Percentiles rank a stretch among this genome's conserved stretches.
phyloP scores from a whole-genome alignment of 2,797 vertebrate species.

The Coranthus polyacanthus region DNA sequence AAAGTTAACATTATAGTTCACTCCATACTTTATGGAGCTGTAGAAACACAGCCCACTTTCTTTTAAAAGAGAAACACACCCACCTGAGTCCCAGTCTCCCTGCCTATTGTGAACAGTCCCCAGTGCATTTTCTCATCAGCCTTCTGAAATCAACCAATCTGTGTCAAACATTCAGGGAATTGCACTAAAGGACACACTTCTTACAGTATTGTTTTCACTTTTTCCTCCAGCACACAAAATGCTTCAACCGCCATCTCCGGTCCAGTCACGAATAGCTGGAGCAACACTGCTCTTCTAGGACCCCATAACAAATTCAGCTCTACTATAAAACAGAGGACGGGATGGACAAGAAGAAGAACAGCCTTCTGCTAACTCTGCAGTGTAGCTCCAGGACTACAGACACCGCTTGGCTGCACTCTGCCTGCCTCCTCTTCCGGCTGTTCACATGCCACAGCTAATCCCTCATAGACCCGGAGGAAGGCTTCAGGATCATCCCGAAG shows the following conservation, averaged over 20 bases:
- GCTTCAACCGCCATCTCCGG: neutral
- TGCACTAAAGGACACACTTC: constrained; percentile 19
- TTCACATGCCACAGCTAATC: constrained; percentile 63
- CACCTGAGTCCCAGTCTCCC: constrained; percentile 27
- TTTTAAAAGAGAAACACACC: constrained; percentile 25
- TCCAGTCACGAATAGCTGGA: neutral
- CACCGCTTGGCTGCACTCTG: constrained; percentile 41
- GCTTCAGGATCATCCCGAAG: constrained; percentile 51
- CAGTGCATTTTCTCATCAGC: constrained; percentile 50
- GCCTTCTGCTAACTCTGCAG: neutral
- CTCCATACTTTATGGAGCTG: constrained; percentile 9
- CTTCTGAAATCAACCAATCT: constrained; percentile 48
- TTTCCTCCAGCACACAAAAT: constrained; percentile 8
- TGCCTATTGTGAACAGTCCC: constrained; percentile 55
- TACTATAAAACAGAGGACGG: neutral
- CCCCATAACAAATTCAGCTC: neutral
- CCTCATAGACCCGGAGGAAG: constrained; percentile 55
- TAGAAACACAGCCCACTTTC: constrained; percentile 25
- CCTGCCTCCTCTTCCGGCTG: constrained; percentile 46
- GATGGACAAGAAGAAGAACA: constrained; percentile 4
- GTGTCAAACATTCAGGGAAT: constrained; percentile 59
- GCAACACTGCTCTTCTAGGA: neutral
- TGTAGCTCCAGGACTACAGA: constrained; percentile 30
- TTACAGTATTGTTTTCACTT: constrained; percentile 24
- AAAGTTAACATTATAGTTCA: constrained; percentile 2